These are phyloP conservation scores for Nomada fabriciana DNA, from an alignment of 2,888 invertebrate genomes.

Conservation along the genomic window DNA sequence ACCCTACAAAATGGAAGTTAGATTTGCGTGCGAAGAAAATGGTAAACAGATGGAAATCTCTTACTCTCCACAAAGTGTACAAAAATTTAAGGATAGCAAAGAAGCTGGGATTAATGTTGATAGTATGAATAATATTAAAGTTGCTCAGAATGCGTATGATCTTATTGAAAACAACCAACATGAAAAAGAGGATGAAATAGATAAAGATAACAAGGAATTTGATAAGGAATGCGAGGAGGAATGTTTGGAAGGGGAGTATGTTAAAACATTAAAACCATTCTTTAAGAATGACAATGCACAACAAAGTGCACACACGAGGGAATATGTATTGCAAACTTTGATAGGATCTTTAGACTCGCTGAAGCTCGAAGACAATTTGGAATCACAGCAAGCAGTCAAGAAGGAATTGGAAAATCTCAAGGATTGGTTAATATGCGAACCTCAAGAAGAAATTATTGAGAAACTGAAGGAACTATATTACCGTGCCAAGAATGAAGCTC, in stretches of 20 bases:
- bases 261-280: slow-evolving; percentile 77
- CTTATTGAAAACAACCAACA: slow-evolving; percentile 24
- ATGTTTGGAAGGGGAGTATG: slow-evolving; percentile 74
- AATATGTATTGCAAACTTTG: slow-evolving; percentile 75
- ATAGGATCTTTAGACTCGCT: slow-evolving; percentile 76
- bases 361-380: slow-evolving; percentile 71
- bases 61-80: slow-evolving; percentile 54
- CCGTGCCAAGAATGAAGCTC: slow-evolving; percentile 83
- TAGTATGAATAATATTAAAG: not conserved
- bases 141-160: slow-evolving; percentile 5
- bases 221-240: slow-evolving; percentile 65
- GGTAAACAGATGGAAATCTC: slow-evolving; percentile 66
- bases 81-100: slow-evolving; percentile 41
- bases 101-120: slow-evolving; percentile 6
- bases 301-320: slow-evolving; percentile 68
- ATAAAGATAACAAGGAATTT: slow-evolving; percentile 60
- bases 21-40: slow-evolving; percentile 71
- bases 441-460: slow-evolving; percentile 74
- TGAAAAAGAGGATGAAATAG: slow-evolving; percentile 45
- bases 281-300: slow-evolving; percentile 66
- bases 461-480: slow-evolving; percentile 78
- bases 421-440: slow-evolving; percentile 78
- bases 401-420: slow-evolving; percentile 77
- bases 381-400: slow-evolving; percentile 74
- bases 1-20: slow-evolving; percentile 71